A percentile compares a stretch with the other conserved stretches of the same genome.
Evolutionary conservation across 2,797 vertebrate species (phyloP).

Genomic region (Trematomus bernacchii): DNA sequence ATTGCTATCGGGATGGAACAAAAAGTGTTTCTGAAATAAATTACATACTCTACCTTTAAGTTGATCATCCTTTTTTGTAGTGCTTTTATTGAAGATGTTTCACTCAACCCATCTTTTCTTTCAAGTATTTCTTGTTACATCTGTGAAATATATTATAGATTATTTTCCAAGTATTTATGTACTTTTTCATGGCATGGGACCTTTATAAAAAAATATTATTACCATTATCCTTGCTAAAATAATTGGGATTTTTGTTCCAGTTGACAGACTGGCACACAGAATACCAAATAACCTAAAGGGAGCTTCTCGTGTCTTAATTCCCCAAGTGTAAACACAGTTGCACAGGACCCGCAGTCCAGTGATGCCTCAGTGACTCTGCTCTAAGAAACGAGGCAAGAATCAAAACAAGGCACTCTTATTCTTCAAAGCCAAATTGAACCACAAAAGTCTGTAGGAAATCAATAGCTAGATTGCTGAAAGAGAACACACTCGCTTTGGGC

Average conservation of each 20-base stretch:
- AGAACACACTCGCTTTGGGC: slow-evolving; percentile 40
- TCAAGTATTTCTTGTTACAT: not conserved
- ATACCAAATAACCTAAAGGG: not conserved
- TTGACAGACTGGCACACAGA: not conserved
- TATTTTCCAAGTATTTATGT: not conserved
- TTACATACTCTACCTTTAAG: too few species aligned
- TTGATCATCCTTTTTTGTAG: too few species aligned
- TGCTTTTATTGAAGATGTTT: not conserved
- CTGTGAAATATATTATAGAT: not conserved
- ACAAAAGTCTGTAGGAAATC: slow-evolving; percentile 49
- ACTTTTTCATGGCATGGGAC: not conserved
- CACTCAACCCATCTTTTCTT: not conserved
- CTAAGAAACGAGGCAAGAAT: slow-evolving; percentile 32
- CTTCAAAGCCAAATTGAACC: slow-evolving; percentile 50
- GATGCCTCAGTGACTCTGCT: slow-evolving; percentile 50
- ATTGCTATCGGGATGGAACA: too few species aligned
- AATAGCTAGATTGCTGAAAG: slow-evolving; percentile 50
- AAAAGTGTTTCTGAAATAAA: too few species aligned
- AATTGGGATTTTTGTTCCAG: not conserved
- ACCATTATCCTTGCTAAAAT: too few species aligned
- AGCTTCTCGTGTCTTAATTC: slow-evolving; percentile 13
- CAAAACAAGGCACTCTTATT: slow-evolving; percentile 34
- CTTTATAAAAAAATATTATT: too few species aligned
- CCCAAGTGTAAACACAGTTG: slow-evolving; percentile 2
- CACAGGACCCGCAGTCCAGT: slow-evolving; percentile 24